These are phyloP conservation scores for Turritopsis rubra DNA, from an alignment of 30 jellyfish, hydroid and myxozoan species.

Conservation along the genomic window DNA sequence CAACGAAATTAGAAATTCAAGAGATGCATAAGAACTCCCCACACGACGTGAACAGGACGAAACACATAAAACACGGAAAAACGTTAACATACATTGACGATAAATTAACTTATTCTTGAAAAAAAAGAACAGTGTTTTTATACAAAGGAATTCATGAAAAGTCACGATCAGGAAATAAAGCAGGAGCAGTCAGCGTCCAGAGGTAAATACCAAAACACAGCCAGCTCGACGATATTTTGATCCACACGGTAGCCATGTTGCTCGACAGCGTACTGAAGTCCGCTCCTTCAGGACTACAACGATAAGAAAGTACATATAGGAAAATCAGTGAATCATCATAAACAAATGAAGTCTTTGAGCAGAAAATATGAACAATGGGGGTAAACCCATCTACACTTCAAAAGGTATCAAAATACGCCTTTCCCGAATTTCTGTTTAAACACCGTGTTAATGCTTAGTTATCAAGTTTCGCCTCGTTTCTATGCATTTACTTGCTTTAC, in stretches of 20 bases:
- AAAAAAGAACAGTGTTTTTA: neutral
- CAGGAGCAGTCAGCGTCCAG: conserved; percentile 92
- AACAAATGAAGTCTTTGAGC: too few species aligned
- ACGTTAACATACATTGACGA: too few species aligned
- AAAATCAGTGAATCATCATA: neutral
- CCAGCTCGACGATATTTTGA: conserved; percentile 90
- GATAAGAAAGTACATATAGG: neutral
- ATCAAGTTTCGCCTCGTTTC: too few species aligned
- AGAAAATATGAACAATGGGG: neutral
- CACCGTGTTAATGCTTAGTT: too few species aligned
- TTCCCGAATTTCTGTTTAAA: too few species aligned
- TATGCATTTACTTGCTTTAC: too few species aligned
- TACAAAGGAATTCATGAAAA: conserved; percentile 4
- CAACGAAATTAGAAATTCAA: too few species aligned
- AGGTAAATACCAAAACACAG: conserved; percentile 62
- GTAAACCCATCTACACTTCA: too few species aligned
- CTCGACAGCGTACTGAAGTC: conserved; percentile 74
- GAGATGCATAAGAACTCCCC: too few species aligned
- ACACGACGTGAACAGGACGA: too few species aligned
- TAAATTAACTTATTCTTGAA: neutral
- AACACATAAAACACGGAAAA: too few species aligned
- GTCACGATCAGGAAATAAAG: conserved; percentile 72
- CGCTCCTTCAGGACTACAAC: conserved; percentile 78
- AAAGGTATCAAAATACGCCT: too few species aligned
- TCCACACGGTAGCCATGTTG: conserved; percentile 94